These are phyloP conservation scores for Spisula solida DNA, from an alignment of 2,888 invertebrate species.

Conservation along the genomic window DNA sequence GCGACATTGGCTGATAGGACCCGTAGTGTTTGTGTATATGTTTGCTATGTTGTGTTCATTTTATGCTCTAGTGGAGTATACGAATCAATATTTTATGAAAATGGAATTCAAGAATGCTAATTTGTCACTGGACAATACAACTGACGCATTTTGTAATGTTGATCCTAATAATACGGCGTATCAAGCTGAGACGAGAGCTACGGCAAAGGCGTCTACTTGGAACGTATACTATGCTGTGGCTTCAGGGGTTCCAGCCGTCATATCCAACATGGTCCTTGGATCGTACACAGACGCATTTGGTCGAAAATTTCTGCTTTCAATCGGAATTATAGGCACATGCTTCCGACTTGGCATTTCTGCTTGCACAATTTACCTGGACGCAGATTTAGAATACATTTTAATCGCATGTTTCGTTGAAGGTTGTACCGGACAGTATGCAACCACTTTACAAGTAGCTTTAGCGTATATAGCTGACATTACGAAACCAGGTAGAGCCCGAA, in stretches of 20 bases:
- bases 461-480: conserved; percentile 72
- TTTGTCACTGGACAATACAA: conserved; percentile 48
- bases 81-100: conserved; percentile 53
- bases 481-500: conserved; percentile 59
- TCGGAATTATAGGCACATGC: conserved; percentile 69
- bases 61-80: conserved; percentile 64
- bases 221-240: conserved; percentile 67
- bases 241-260: conserved; percentile 60
- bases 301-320: conserved; percentile 70
- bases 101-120: conserved; percentile 58
- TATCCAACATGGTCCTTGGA: conserved; percentile 64
- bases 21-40: conserved; percentile 62
- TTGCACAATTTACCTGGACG: conserved; percentile 68
- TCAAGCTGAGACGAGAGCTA: conserved; percentile 58
- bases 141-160: conserved; percentile 39
- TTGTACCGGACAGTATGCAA: conserved; percentile 63
- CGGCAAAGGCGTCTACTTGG: conserved; percentile 61
- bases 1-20: conserved; percentile 61
- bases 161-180: conserved; percentile 43
- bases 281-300: conserved; percentile 74
- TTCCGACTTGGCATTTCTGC: conserved; percentile 56
- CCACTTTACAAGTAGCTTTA: conserved; percentile 56
- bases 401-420: conserved; percentile 73
- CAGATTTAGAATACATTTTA: conserved; percentile 66
- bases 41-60: conserved; percentile 63